Percentiles rank a stretch among this genome's conserved stretches.
Evolutionary conservation across 1,140 invertebrate genomes (phyloP).

Genomic region (Ceratosolen solmsi): DNA sequence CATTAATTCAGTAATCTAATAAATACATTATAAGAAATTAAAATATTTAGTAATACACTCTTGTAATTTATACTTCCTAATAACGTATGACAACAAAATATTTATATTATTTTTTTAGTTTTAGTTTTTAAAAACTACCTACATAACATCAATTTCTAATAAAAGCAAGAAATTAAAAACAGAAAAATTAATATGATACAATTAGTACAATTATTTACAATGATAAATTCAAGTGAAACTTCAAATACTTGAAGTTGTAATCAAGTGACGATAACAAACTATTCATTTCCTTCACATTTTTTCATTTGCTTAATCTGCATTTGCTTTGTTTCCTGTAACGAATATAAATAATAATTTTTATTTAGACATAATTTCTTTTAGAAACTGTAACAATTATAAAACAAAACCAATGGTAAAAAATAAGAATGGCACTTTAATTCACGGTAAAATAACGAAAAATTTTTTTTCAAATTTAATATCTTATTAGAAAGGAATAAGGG

Average conservation of each 20-base stretch:
- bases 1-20: conserved; percentile 18
- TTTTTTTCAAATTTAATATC: neutral
- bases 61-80: neutral
- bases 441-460: conserved; percentile 39
- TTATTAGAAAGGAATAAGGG: neutral
- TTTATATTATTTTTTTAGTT: conserved; percentile 17
- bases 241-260: conserved; percentile 31
- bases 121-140: too few relatives aligned
- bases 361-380: conserved; percentile 27
- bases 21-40: neutral
- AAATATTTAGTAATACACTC: neutral
- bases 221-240: conserved; percentile 30
- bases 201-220: conserved; percentile 52
- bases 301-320: conserved; percentile 1
- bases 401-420: neutral
- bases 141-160: conserved; percentile 25
- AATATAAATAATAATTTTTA: too few relatives aligned
- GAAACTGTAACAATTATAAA: neutral
- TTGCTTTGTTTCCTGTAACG: conserved; percentile 14
- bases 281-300: conserved; percentile 31
- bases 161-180: conserved; percentile 22
- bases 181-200: conserved; percentile 39
- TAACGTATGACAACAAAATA: neutral
- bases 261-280: conserved; percentile 29
- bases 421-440: conserved; percentile 44